Evolutionary conservation across 53 echinoderm and acorn worm genomes (phyloP).

Genomic region (Pentamera pediparva): DNA sequence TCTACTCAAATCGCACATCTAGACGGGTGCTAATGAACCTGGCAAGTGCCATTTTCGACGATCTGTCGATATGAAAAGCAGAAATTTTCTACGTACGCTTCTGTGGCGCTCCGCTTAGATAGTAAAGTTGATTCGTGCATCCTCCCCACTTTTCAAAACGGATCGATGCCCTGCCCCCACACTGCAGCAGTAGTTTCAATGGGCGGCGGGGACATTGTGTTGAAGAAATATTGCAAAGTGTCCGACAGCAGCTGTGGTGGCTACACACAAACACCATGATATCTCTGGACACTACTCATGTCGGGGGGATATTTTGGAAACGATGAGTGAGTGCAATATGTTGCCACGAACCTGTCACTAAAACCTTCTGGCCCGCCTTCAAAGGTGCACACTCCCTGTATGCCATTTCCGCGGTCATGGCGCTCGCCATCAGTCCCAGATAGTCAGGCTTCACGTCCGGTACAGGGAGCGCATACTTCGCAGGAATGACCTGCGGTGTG

Average conservation of each 20-base stretch:
- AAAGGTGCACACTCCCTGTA: conserved; percentile 50
- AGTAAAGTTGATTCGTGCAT: no score
- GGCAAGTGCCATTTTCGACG: no score
- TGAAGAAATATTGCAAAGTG: not conserved
- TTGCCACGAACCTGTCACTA: conserved; percentile 64
- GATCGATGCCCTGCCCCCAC: no score
- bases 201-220: not conserved
- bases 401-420: conserved; percentile 66
- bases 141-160: no score
- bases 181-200: not conserved
- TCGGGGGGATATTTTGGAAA: not conserved
- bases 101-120: no score
- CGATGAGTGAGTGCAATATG: not conserved
- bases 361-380: conserved; percentile 68
- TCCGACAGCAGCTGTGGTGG: not conserved
- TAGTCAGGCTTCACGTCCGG: conserved; percentile 62
- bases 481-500: conserved; percentile 44
- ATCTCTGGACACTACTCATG: no score
- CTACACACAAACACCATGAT: no score
- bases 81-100: no score
- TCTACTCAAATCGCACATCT: no score
- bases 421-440: conserved; percentile 60
- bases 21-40: no score
- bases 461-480: conserved; percentile 54
- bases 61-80: no score